Evolutionary conservation across 35 echinoderm and acorn worm species (phyloP).

Genomic region (Ophioderma brevispina): DNA sequence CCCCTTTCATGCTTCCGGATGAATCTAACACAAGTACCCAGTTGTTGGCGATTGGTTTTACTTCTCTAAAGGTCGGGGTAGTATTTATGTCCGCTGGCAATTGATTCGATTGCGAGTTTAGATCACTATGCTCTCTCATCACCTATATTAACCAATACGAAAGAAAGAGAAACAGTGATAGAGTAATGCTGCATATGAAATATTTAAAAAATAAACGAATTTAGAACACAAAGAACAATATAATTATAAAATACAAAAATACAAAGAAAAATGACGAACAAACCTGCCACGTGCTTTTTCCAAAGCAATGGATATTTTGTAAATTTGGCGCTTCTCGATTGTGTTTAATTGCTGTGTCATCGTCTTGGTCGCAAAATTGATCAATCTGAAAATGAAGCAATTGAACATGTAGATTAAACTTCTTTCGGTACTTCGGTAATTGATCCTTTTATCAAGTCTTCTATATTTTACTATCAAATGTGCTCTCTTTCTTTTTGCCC

Average conservation of each 20-base stretch:
- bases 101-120: neutral
- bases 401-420: too few relatives aligned
- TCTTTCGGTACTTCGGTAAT: too few relatives aligned
- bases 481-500: too few relatives aligned
- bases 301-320: constrained; percentile 60
- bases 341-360: constrained; percentile 16
- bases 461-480: too few relatives aligned
- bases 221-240: too few relatives aligned
- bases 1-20: constrained; percentile 81
- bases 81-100: neutral
- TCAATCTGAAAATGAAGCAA: constrained; percentile 13
- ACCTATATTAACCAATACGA: too few relatives aligned
- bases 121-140: constrained; percentile 57
- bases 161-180: too few relatives aligned
- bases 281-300: constrained; percentile 77
- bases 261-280: too few relatives aligned
- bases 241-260: too few relatives aligned
- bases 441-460: too few relatives aligned
- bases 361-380: constrained; percentile 44
- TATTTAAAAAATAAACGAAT: too few relatives aligned
- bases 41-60: constrained; percentile 30
- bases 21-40: constrained; percentile 71
- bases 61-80: constrained; percentile 42
- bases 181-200: too few relatives aligned
- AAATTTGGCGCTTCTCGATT: constrained; percentile 74